Evolutionary conservation across 2,888 invertebrate genomes (phyloP).

Genomic region (Habrosyne pyritoides): DNA sequence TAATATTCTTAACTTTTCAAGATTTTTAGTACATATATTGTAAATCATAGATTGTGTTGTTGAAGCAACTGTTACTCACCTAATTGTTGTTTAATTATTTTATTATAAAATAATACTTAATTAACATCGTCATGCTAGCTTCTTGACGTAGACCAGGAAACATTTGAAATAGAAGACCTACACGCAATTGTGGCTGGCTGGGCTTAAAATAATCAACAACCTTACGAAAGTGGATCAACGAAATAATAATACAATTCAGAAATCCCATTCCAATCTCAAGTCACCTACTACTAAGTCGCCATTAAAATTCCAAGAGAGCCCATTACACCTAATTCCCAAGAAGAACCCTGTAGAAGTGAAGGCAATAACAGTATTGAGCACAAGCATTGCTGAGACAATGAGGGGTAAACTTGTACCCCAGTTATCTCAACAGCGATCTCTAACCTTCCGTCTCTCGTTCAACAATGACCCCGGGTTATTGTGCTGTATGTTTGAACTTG

Average conservation of each 20-base stretch:
- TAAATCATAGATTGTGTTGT: too few species aligned
- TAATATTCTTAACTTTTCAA: too few species aligned
- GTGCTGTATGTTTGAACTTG: slow-evolving; percentile 17
- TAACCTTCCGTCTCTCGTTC: slow-evolving; percentile 34
- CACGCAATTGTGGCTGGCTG: too few species aligned
- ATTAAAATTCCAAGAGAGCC: slow-evolving; percentile 12
- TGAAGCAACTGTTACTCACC: neutral
- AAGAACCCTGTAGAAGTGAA: slow-evolving; percentile 24
- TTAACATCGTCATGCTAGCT: too few species aligned
- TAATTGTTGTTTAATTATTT: too few species aligned
- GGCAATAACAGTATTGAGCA: slow-evolving; percentile 40
- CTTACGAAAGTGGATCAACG: neutral
- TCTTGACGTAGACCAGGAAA: too few species aligned
- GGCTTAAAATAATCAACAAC: too few species aligned
- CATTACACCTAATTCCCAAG: slow-evolving; percentile 21
- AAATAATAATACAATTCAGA: neutral
- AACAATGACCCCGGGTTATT: slow-evolving; percentile 35
- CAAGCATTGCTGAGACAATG: slow-evolving; percentile 41
- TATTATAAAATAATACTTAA: too few species aligned
- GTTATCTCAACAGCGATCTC: slow-evolving; percentile 47
- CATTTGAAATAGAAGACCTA: too few species aligned
- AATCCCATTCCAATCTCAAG: neutral
- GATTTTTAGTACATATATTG: too few species aligned
- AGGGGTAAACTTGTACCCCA: slow-evolving; percentile 43
- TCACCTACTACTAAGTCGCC: neutral